Evolutionary conservation across 2,113 vertebrate genomes (phyloP), one percentile per base, ranked within the genome.

Genomic region (Colaptes auratus): DNA sequence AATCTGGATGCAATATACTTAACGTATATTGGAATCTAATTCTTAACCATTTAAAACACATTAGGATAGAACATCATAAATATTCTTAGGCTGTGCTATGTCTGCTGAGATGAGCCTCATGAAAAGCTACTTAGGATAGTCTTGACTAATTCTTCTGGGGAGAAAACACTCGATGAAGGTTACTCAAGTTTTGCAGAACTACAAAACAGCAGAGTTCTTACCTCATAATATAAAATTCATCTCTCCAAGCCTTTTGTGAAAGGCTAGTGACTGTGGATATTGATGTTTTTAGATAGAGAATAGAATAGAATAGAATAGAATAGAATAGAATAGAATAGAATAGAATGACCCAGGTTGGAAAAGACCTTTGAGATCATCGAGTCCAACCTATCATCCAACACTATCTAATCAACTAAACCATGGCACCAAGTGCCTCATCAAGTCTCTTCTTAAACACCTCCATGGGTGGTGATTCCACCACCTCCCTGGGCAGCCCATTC

Each of bases 241-340:
- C 87, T 90, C 70, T 88, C 76, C 44, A 72, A 89, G 67, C 35
- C 24, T 89, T 89, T 96, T 93, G 39, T 70, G 85, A 90, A 94
- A 46, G 44, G 35, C 66, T 81, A 60, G 44, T 56, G 56, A 82
- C 61, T 90, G 60, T 81, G 67, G 73, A 35, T 92, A 88, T 90
- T 89, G 93, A 91, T 92, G 59, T 53, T 95, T 94, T 97, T 81
- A 90, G 87, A 88, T 93, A 92, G 78, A 39, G 39, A n/a, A n/a
- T n/a, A n/a, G n/a, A n/a, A n/a, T n/a, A n/a, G n/a, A n/a, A n/a
- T n/a, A n/a, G n/a, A n/a, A n/a, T n/a, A n/a, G n/a, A n/a, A n/a
- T n/a, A n/a, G n/a, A n/a, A n/a, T n/a, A n/a, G n/a, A n/a, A n/a
- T n/a, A n/a, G n/a, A n/a, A 39, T 39, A 10, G 39, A 39, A 39